These are phyloP conservation scores for Bombus impatiens DNA, from an alignment of 1,140 invertebrate genomes.

Conservation along the genomic window DNA sequence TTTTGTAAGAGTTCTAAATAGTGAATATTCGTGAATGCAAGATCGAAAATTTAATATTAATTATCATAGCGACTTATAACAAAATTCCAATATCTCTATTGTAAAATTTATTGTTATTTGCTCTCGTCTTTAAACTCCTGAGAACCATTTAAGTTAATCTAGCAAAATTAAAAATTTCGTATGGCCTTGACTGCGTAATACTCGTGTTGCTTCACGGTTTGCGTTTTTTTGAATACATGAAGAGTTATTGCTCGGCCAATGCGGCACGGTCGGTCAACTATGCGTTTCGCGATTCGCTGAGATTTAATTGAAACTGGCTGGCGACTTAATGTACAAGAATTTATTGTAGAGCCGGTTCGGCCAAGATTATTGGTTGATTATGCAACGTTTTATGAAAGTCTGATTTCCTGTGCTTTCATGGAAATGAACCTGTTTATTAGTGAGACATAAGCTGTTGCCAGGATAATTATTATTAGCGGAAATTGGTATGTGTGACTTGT, in stretches of 20 bases:
- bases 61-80: too few species aligned
- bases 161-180: not conserved
- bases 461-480: constrained; percentile 3
- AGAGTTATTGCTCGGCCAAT: not conserved
- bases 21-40: too few species aligned
- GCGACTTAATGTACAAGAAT: not conserved
- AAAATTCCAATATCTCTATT: too few species aligned
- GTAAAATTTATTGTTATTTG: too few species aligned
- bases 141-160: not conserved
- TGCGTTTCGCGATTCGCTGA: not conserved
- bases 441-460: not conserved
- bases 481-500: not conserved
- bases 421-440: not conserved
- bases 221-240: not conserved
- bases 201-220: not conserved
- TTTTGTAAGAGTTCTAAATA: too few species aligned
- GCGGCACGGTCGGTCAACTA: not conserved
- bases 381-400: not conserved
- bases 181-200: too few species aligned
- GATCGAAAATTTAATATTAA: too few species aligned
- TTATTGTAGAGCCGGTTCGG: not conserved
- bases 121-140: too few species aligned
- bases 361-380: not conserved
- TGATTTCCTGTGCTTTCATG: not conserved
- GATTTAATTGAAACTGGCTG: not conserved